Base-by-base conservation (phyloP, 2,888 invertebrate genomes). In the Parelbella ahira region DNA sequence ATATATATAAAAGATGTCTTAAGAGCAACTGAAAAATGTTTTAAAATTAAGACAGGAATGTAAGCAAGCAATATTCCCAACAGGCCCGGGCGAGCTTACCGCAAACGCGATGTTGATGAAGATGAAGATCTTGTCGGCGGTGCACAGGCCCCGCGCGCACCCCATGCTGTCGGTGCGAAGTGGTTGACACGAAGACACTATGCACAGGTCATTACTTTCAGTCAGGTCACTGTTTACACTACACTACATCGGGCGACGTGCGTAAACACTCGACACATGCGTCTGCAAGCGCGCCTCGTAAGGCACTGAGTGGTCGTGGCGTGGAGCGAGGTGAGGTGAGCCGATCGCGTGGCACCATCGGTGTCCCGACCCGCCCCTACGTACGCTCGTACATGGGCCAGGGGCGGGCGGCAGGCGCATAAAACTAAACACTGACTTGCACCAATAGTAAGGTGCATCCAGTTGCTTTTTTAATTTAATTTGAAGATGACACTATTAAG, bases 101-200 rank as follows among this genome's bases (percentile, higher is more conserved):
- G 86, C 86, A 60, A 87, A 86, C 11, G 79, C 80, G 50, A 84
- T 74, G 69, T 87, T 86, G 71, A 87, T 81, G 68, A 87, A 83
- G 56, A 86, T 70, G 72, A 87, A 86, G 47, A 82, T 64, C 49
- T 76, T 83, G 60, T 84, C 78, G 10, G 78, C 69, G 57, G 76
- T 62, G 66, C 84, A 84, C 53, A 77, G 56, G 5, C 73, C 72
- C 37, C 69, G 57, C 59, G 69, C 60, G 63, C 81, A 80, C 50
- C 64, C 73, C 83, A 82, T 82, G 56, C 39, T 45, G 45, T 24
- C 10, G 24, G 5, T 15, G 8, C 8, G 15, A 4, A 4, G 15
- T 3, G n/a, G n/a, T n/a, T n/a, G n/a, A n/a, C 37, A 20, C 19
- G 21, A 32, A 32, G 37, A 19, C 32, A 24, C 39, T 20, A 33